These are phyloP conservation scores for Cabera pusaria DNA, from an alignment of 2,888 invertebrate species.

Conservation along the genomic window DNA sequence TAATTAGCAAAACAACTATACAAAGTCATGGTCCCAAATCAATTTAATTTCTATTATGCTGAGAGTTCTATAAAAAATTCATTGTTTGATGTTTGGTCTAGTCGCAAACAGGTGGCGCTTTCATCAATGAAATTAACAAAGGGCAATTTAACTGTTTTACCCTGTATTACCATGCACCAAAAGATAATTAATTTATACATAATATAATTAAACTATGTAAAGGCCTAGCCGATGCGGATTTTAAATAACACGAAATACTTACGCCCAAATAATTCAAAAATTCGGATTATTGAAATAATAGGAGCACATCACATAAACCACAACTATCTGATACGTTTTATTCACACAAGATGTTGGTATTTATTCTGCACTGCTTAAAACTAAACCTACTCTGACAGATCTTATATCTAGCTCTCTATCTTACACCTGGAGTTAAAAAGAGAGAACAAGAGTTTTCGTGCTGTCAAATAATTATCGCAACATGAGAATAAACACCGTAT, in stretches of 20 bases:
- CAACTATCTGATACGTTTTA: constrained; percentile 10
- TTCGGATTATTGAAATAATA: too few relatives aligned
- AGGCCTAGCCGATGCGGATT: too few relatives aligned
- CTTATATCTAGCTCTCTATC: too few relatives aligned
- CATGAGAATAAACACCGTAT: too few relatives aligned
- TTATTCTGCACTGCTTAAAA: too few relatives aligned
- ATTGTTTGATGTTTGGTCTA: constrained; percentile 47
- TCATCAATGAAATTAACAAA: constrained; percentile 33
- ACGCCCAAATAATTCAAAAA: too few relatives aligned
- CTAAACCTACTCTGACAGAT: too few relatives aligned
- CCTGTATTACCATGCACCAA: constrained; percentile 66
- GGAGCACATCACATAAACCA: too few relatives aligned
- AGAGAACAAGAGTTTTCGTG: too few relatives aligned
- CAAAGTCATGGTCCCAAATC: constrained; percentile 61
- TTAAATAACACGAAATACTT: too few relatives aligned
- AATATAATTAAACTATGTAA: constrained; percentile 46
- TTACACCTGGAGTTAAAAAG: too few relatives aligned
- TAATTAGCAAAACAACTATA: constrained; percentile 38
- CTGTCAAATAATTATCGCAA: constrained; percentile 1
- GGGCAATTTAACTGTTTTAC: constrained; percentile 51
- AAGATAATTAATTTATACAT: constrained; percentile 43
- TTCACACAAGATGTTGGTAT: too few relatives aligned
- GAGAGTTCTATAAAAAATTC: constrained; percentile 44
- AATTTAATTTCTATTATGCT: constrained; percentile 36
- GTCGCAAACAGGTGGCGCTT: constrained; percentile 33